These are phyloP conservation scores for Tragulus kanchil DNA, from an alignment of 2,113 vertebrate genomes.

Conservation along the genomic window DNA sequence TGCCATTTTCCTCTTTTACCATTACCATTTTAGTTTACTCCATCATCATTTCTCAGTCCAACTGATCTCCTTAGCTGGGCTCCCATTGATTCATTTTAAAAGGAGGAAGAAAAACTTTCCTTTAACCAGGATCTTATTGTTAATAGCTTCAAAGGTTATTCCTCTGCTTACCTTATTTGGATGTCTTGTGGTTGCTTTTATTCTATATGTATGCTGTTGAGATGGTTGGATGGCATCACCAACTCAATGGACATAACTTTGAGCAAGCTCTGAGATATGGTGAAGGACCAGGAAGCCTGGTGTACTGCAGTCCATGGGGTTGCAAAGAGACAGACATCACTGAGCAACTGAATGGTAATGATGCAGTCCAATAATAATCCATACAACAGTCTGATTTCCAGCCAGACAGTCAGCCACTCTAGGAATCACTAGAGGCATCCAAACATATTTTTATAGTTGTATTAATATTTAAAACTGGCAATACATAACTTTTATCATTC, in stretches of 20 bases:
- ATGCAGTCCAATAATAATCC: conserved; percentile 36
- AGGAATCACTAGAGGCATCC: not conserved
- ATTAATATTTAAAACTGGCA: conserved; percentile 29
- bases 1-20: not conserved
- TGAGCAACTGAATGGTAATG: too few species aligned
- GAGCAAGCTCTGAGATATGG: too few species aligned
- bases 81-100: too few species aligned
- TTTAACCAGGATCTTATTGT: not conserved
- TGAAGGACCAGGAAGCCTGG: too few species aligned
- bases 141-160: not conserved
- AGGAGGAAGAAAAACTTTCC: not conserved
- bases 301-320: too few species aligned
- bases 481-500: not conserved
- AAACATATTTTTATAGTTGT: not conserved
- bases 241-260: too few species aligned
- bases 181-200: conserved; percentile 30
- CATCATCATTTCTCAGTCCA: not conserved
- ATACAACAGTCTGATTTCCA: conserved; percentile 15
- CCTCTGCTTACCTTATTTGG: conserved; percentile 9
- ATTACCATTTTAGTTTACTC: not conserved
- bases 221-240: too few species aligned
- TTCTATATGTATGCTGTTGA: not conserved
- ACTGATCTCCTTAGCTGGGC: not conserved
- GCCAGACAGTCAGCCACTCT: not conserved
- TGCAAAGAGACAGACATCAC: too few species aligned